Percentiles rank a stretch among this genome's conserved stretches.
These are phyloP conservation scores for Lucilia cuprina DNA, from an alignment of 1,140 invertebrate species.

Conservation along the genomic window DNA sequence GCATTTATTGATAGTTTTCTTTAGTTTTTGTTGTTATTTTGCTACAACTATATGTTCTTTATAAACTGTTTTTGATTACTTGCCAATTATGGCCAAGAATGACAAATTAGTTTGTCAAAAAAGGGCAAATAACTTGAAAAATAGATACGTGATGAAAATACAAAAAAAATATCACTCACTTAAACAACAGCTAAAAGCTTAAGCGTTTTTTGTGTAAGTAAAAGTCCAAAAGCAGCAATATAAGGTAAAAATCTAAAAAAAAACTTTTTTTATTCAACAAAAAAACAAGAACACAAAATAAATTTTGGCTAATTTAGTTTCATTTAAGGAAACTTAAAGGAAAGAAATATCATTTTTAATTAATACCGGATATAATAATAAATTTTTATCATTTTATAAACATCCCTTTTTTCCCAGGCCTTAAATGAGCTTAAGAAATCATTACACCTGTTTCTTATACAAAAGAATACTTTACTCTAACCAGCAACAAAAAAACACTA, in stretches of 20 bases:
- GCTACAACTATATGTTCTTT: background rate
- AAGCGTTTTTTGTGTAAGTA: background rate
- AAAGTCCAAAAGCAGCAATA: background rate
- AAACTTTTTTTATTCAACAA: background rate
- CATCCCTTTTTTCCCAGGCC: constrained; percentile 8
- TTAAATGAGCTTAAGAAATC: background rate
- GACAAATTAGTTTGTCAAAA: constrained; percentile 23
- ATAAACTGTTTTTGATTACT: constrained; percentile 22
- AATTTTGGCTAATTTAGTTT: background rate
- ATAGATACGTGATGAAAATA: constrained; percentile 16
- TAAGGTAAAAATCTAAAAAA: too few species aligned
- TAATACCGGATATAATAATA: background rate
- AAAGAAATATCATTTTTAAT: background rate
- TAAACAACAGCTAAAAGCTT: too few species aligned
- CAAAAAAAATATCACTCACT: background rate
- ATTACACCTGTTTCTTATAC: constrained; percentile 10
- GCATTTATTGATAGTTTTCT: background rate
- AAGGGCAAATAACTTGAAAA: constrained; percentile 13
- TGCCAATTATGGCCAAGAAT: constrained; percentile 25
- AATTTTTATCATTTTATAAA: background rate
- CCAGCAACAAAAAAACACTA: background rate
- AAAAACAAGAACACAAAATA: background rate
- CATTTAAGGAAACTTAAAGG: background rate
- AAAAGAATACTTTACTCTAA: background rate
- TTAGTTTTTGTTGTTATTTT: background rate